These are phyloP conservation scores for Amphiura filiformis DNA, from an alignment of 35 echinoderm and acorn worm species.

Conservation along the genomic window DNA sequence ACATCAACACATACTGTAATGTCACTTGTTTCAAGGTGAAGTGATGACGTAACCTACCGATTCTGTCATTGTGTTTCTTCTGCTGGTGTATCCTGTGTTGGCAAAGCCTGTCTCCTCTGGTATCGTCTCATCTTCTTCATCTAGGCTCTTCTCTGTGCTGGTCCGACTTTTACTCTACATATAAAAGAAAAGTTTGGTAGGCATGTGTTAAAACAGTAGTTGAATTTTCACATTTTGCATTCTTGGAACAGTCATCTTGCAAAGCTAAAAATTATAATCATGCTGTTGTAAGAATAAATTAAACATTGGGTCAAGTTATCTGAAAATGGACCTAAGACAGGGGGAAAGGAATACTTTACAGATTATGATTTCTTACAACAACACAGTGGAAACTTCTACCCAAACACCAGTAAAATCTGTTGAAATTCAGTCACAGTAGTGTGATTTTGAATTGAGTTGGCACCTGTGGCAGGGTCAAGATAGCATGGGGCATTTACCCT, in stretches of 20 bases:
- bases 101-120: not conserved
- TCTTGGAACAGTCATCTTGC: not conserved
- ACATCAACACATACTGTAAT: no score
- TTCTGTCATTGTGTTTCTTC: conserved; percentile 15
- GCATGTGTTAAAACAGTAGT: not conserved
- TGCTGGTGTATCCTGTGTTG: conserved; percentile 25
- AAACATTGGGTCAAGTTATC: not conserved
- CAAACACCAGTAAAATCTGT: no score
- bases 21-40: no score
- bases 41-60: no score
- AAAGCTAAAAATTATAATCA: not conserved
- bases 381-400: no score
- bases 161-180: conserved; percentile 61
- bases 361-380: no score
- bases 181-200: not conserved
- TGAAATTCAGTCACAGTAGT: no score
- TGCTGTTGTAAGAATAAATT: not conserved
- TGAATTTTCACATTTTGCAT: not conserved
- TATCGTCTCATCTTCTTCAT: not conserved
- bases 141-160: conserved; percentile 35
- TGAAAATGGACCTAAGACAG: no score
- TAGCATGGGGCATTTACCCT: no score
- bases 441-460: no score
- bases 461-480: no score
- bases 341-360: no score